Evolutionary conservation across 2,888 invertebrate species (phyloP).

Genomic region (Lydus trimaculatus): DNA sequence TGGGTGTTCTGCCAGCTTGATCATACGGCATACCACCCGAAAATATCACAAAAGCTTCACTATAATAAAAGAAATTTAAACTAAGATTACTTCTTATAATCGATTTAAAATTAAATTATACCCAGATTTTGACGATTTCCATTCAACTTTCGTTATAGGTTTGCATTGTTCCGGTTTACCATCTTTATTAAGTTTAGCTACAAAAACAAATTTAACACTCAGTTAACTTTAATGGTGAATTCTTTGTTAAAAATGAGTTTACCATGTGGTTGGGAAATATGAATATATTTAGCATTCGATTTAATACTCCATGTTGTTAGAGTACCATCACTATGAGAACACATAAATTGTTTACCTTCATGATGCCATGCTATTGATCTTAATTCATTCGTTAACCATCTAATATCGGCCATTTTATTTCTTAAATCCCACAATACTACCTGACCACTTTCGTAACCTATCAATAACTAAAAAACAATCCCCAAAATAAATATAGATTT

Average conservation of each 20-base stretch:
- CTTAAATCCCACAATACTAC: slow-evolving; percentile 97
- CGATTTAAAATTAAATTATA: slow-evolving; percentile 57
- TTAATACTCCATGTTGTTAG: slow-evolving; percentile 92
- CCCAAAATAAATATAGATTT: not conserved
- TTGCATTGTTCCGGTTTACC: slow-evolving; percentile 93
- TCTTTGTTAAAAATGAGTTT: slow-evolving; percentile 48
- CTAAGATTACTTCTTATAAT: slow-evolving; percentile 11
- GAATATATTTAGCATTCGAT: slow-evolving; percentile 77
- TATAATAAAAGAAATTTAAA: slow-evolving; percentile 58
- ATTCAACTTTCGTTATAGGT: slow-evolving; percentile 94
- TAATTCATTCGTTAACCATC: slow-evolving; percentile 80
- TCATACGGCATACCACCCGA: slow-evolving; percentile 95
- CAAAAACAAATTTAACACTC: slow-evolving; percentile 55
- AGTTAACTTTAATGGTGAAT: not conserved
- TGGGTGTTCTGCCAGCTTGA: slow-evolving; percentile 87
- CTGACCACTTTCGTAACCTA: slow-evolving; percentile 95
- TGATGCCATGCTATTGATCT: slow-evolving; percentile 95
- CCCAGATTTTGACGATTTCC: slow-evolving; percentile 90
- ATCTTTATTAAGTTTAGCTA: slow-evolving; percentile 91
- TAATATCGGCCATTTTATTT: slow-evolving; percentile 83
- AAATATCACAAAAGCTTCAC: slow-evolving; percentile 95
- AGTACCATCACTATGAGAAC: slow-evolving; percentile 95
- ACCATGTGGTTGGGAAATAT: slow-evolving; percentile 93
- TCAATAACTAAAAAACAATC: slow-evolving; percentile 76
- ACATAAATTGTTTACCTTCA: slow-evolving; percentile 98